A percentile compares a stretch with the other conserved stretches of the same genome.
phyloP scores from a whole-genome alignment of 1,140 invertebrate species.

The Drosophila tropicalis region DNA sequence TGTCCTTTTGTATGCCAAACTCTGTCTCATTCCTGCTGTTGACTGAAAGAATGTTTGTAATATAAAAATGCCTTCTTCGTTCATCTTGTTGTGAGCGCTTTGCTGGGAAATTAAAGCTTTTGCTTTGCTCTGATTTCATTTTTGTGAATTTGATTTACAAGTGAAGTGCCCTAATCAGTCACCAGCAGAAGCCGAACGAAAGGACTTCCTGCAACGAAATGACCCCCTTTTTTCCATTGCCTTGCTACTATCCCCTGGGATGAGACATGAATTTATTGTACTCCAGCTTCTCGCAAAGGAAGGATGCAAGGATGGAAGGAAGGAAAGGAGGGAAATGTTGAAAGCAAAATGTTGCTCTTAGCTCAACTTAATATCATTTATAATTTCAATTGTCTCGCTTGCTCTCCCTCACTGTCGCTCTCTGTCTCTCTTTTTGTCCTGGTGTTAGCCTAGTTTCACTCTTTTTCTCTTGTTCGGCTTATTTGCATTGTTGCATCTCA shows the following conservation, averaged over 20 bases:
- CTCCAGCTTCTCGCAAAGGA: not conserved
- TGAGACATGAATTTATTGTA: slow-evolving; percentile 4
- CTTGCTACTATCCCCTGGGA: not conserved
- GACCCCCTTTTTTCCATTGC: not conserved
- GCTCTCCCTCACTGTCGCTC: not conserved
- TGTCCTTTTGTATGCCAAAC: slow-evolving; percentile 57
- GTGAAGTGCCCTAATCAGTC: slow-evolving; percentile 60
- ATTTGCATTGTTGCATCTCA: slow-evolving; percentile 42
- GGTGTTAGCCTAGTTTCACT: slow-evolving; percentile 41
- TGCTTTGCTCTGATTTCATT: slow-evolving; percentile 38
- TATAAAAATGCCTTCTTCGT: slow-evolving; percentile 28
- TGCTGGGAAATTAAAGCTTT: slow-evolving; percentile 50
- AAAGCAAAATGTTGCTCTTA: slow-evolving; percentile 1
- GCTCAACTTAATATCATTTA: slow-evolving; percentile 40
- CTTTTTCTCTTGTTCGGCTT: slow-evolving; percentile 35
- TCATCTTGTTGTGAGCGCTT: slow-evolving; percentile 23
- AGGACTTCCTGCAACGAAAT: slow-evolving; percentile 46
- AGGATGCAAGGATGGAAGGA: not conserved
- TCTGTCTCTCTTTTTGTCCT: not conserved
- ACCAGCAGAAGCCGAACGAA: slow-evolving; percentile 18
- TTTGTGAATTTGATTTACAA: slow-evolving; percentile 57
- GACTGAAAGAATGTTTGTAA: slow-evolving; percentile 52
- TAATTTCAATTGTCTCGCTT: slow-evolving; percentile 55
- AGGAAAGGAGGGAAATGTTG: not conserved
- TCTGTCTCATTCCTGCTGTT: slow-evolving; percentile 27